phyloP scores from a whole-genome alignment of 2,113 vertebrate species.

The Turnix velox region DNA sequence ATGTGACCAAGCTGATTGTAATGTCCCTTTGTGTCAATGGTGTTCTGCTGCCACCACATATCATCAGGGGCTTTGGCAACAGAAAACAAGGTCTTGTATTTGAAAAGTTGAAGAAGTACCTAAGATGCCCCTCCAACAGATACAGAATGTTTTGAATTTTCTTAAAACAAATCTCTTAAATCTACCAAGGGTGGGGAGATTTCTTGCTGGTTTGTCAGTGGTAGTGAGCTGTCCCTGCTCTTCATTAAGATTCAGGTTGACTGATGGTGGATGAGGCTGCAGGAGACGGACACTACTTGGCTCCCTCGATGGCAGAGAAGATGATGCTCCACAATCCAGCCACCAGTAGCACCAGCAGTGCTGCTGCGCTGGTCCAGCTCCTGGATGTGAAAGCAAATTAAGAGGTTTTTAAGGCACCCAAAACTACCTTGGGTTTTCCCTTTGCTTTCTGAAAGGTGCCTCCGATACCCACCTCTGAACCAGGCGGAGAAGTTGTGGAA shows the following conservation, averaged over 20 bases:
- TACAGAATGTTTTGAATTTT: background rate
- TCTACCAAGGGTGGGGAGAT: background rate
- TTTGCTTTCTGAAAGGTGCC: accelerated
- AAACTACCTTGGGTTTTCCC: background rate
- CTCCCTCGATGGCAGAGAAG: background rate
- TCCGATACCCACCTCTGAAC: background rate
- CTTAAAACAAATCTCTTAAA: background rate
- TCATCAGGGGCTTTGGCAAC: background rate
- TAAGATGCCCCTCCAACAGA: background rate
- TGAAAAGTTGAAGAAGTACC: background rate
- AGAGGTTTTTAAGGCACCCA: background rate
- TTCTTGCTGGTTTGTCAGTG: too few relatives aligned
- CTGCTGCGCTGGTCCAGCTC: background rate
- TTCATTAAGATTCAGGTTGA: background rate
- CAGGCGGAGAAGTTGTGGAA: background rate
- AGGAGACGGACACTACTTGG: background rate
- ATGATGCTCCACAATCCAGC: background rate
- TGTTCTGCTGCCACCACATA: background rate
- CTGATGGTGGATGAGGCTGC: background rate
- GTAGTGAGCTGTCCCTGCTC: background rate
- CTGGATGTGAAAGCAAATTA: background rate
- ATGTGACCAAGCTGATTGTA: background rate
- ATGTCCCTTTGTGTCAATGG: background rate
- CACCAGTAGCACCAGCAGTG: accelerated
- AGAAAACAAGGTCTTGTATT: background rate